phyloP scores from a whole-genome alignment of 2,888 invertebrate species.

The Charanyca ferruginea region DNA sequence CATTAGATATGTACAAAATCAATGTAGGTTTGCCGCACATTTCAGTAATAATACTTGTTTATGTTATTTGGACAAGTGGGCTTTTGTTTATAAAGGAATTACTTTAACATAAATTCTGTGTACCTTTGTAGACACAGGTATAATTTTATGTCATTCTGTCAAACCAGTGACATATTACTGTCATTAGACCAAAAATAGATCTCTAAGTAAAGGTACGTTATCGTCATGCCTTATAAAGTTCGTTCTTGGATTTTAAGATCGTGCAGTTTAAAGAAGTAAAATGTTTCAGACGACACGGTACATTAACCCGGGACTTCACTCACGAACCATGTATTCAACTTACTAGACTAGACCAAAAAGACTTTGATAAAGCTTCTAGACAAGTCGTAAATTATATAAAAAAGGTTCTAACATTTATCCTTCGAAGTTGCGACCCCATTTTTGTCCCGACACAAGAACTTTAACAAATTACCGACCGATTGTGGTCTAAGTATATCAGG shows the following conservation, averaged over 20 bases:
- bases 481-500: slow-evolving; percentile 34
- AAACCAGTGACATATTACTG: slow-evolving; percentile 1
- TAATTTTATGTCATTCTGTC: slow-evolving; percentile 23
- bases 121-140: not conserved
- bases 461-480: slow-evolving; percentile 51
- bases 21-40: slow-evolving; percentile 31
- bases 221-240: slow-evolving; percentile 43
- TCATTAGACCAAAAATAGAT: not conserved
- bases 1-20: slow-evolving; percentile 31
- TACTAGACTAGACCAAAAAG: slow-evolving; percentile 54
- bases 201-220: not conserved
- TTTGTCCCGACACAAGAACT: slow-evolving; percentile 50
- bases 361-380: slow-evolving; percentile 55
- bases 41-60: slow-evolving; percentile 21
- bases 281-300: slow-evolving; percentile 57
- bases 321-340: slow-evolving; percentile 55
- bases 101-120: slow-evolving; percentile 19
- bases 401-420: slow-evolving; percentile 61
- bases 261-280: slow-evolving; percentile 55
- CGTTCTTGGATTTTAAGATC: slow-evolving; percentile 39
- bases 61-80: slow-evolving; percentile 13
- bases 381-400: slow-evolving; percentile 62
- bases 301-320: slow-evolving; percentile 62
- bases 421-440: slow-evolving; percentile 51
- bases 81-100: slow-evolving; percentile 37